Percentiles rank a stretch among this genome's conserved stretches.
Evolutionary conservation across 2,888 invertebrate genomes (phyloP).

Genomic region (Apodemia duryi): DNA sequence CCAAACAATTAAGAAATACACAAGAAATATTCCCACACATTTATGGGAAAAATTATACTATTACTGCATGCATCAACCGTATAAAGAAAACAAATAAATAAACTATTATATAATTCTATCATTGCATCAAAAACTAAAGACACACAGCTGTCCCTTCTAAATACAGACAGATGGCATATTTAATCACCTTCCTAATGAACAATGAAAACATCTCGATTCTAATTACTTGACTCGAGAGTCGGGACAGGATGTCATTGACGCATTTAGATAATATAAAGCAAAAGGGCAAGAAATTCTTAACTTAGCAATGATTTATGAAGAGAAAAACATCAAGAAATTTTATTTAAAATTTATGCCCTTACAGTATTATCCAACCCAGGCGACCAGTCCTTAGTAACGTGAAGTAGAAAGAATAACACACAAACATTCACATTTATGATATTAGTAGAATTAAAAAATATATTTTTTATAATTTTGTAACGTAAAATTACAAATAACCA

Average conservation of each 20-base stretch:
- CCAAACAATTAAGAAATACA: neutral
- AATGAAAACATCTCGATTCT: constrained; percentile 2
- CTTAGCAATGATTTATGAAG: neutral
- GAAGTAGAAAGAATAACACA: too few relatives aligned
- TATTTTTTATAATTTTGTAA: too few relatives aligned
- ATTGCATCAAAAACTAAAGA: neutral
- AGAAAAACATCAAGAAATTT: too few relatives aligned
- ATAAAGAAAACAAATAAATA: constrained; percentile 1
- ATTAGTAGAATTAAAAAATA: too few relatives aligned
- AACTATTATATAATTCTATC: neutral
- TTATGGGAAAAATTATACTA: constrained; percentile 3
- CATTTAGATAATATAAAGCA: neutral
- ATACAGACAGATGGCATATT: neutral
- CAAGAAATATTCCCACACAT: neutral
- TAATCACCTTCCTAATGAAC: constrained; percentile 4
- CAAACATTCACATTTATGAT: too few relatives aligned
- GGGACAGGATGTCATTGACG: constrained; percentile 1
- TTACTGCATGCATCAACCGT: neutral
- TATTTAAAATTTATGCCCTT: too few relatives aligned
- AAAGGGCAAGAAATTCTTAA: neutral
- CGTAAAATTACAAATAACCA: too few relatives aligned
- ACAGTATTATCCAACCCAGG: too few relatives aligned
- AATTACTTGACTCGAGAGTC: constrained; percentile 7
- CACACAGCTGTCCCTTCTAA: neutral
- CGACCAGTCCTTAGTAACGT: too few relatives aligned